Base-by-base conservation (phyloP, 2,797 vertebrate genomes). In the Malurus splendens region DNA sequence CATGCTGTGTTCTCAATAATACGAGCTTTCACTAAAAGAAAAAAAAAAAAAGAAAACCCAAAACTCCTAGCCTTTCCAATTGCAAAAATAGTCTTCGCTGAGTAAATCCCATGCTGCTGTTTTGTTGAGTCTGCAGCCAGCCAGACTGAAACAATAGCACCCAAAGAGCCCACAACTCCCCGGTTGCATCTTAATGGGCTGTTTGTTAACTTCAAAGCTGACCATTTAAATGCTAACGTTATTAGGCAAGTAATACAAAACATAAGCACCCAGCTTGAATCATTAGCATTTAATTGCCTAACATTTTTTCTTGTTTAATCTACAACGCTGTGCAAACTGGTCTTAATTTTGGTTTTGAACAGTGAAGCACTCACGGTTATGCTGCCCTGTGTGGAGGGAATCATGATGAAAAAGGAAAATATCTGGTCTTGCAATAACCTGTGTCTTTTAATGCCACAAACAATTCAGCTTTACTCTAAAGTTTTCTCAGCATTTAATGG, bases 191-290 rank as follows among this genome's bases (percentile, higher is more conserved):
- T 94, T 96, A 97, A 97, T 94, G 87, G 90, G 61, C 65, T 95
- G 80, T 95, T 96, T 92, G 82, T 93, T 96, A 95, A 95, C 93
- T 96, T 97, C 95, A 94, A 95, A 95, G 93, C 90, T 96, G 94
- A 96, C 92, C 92, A 75, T 96, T 96, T 95, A 93, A 95, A 96
- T 94, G 84, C 88, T 96, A 96, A 95, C 87, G 30, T 90, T 87
- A 95, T 93, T 92, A 96, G 92, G 67, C 62, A 73, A 96, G 77
- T 90, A 96, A 95, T 95, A 86, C 59, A 89, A 96, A 97, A 92
- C 90, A 87, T 82, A 96, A 96, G 93, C 90, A 94, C 79, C 66
- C 82, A 94, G 90, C 87, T 93, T 92, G 93, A 95, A 86, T 95
- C 82, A 73, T 94, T 92, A 96, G 60, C 90, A 93, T 95, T 94